Evolutionary conservation across 2,113 vertebrate species (phyloP).

Genomic region (Prolemur simus): DNA sequence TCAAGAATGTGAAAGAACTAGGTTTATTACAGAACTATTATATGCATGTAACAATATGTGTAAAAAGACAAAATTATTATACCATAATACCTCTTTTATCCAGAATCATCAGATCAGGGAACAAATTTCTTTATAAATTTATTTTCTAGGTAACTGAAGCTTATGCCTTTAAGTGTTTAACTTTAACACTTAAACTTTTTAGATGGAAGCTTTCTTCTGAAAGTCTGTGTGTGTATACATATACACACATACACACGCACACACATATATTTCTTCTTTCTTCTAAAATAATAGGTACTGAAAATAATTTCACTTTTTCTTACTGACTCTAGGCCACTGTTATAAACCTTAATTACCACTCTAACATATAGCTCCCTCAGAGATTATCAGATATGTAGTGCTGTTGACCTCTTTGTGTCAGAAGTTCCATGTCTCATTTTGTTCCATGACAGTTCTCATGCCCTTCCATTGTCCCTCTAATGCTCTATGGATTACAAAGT

Average conservation of each 20-base stretch:
- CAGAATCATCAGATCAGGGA: conserved; percentile 35
- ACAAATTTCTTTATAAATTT: conserved; percentile 17
- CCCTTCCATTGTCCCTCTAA: background rate
- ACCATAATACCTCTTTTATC: conserved; percentile 48
- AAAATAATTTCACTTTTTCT: conserved; percentile 67
- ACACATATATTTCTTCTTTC: background rate
- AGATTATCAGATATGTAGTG: background rate
- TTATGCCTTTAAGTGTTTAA: conserved; percentile 72
- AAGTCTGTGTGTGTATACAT: background rate
- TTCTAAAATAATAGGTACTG: conserved; percentile 42
- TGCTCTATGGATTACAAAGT: conserved; percentile 3
- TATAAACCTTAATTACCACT: background rate
- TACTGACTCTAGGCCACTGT: conserved; percentile 3
- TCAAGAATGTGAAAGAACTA: conserved; percentile 30
- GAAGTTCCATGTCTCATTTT: background rate
- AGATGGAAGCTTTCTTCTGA: background rate
- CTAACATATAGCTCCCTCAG: background rate
- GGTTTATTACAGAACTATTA: background rate
- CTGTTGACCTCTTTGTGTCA: background rate
- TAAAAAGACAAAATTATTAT: conserved; percentile 50
- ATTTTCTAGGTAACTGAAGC: conserved; percentile 72
- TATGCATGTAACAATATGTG: background rate
- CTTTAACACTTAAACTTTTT: conserved; percentile 40
- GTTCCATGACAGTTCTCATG: background rate
- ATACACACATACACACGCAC: background rate